A percentile compares a stretch with the other conserved stretches of the same genome.
Evolutionary conservation across 2,797 vertebrate species (phyloP).

Genomic region (Falco cherrug): DNA sequence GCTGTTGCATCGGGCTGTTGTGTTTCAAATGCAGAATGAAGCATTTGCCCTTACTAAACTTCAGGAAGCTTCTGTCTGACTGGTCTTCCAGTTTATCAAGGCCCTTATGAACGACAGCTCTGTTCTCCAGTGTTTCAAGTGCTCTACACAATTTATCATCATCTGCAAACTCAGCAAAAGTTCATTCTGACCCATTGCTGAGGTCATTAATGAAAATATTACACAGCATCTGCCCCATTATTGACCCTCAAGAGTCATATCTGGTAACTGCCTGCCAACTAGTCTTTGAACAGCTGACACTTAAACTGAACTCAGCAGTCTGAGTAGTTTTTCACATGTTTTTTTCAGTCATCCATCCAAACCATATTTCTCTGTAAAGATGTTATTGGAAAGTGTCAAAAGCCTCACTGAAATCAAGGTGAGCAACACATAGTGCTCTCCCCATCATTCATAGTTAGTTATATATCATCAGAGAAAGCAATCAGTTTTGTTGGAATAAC

Average conservation of each 20-base stretch:
- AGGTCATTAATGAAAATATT: background rate
- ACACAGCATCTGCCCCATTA: background rate
- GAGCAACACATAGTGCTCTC: background rate
- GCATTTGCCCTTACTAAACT: background rate
- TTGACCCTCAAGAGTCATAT: background rate
- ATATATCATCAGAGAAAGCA: background rate
- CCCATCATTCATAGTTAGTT: background rate
- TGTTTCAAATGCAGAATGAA: background rate
- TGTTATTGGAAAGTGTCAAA: background rate
- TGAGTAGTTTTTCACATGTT: background rate
- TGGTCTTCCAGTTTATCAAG: background rate
- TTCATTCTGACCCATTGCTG: background rate
- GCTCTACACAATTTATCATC: background rate
- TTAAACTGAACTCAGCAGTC: background rate
- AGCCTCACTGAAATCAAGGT: background rate
- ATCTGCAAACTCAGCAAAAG: background rate
- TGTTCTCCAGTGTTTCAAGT: background rate
- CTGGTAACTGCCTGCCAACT: background rate
- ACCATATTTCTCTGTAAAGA: background rate
- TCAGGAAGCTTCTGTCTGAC: background rate
- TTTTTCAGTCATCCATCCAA: background rate
- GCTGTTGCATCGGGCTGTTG: background rate
- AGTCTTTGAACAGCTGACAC: background rate
- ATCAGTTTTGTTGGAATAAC: background rate
- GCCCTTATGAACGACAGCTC: background rate